These are phyloP conservation scores for Macrophya annulata DNA, from an alignment of 2,888 invertebrate species.

Conservation along the genomic window DNA sequence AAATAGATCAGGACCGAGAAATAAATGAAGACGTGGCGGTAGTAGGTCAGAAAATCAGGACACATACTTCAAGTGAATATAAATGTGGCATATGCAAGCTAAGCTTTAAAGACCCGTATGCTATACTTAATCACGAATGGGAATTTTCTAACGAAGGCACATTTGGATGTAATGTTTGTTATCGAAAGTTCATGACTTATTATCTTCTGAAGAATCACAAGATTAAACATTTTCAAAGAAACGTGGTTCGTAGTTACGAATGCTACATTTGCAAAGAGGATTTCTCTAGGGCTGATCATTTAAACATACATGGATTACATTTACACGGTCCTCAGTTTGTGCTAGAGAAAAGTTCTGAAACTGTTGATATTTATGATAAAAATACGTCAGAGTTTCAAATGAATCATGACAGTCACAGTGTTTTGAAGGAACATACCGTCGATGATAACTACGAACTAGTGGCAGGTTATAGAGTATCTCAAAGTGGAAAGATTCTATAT, in stretches of 20 bases:
- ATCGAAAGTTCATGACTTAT: constrained; percentile 58
- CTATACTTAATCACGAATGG: constrained; percentile 61
- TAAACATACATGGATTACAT: constrained; percentile 43
- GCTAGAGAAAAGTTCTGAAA: neutral
- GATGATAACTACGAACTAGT: neutral
- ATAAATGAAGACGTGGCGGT: neutral
- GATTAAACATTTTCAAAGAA: constrained; percentile 61
- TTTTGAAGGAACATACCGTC: neutral
- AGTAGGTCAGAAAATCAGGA: neutral
- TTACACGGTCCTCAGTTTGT: constrained; percentile 36
- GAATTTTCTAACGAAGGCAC: constrained; percentile 63
- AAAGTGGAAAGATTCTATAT: neutral
- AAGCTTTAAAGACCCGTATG: constrained; percentile 56
- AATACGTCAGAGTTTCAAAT: neutral
- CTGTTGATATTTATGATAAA: neutral
- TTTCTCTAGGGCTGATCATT: constrained; percentile 22
- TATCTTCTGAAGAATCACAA: constrained; percentile 59
- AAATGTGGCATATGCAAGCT: constrained; percentile 61
- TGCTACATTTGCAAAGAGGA: constrained; percentile 37
- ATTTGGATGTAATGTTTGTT: constrained; percentile 61
- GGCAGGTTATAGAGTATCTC: neutral
- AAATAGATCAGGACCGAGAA: neutral
- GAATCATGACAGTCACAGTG: neutral
- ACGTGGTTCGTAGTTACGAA: neutral
- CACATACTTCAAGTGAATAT: neutral